A percentile compares a stretch with the other conserved stretches of the same genome.
Evolutionary conservation across 2,888 invertebrate species (phyloP).

Genomic region (Troilus luridus): DNA sequence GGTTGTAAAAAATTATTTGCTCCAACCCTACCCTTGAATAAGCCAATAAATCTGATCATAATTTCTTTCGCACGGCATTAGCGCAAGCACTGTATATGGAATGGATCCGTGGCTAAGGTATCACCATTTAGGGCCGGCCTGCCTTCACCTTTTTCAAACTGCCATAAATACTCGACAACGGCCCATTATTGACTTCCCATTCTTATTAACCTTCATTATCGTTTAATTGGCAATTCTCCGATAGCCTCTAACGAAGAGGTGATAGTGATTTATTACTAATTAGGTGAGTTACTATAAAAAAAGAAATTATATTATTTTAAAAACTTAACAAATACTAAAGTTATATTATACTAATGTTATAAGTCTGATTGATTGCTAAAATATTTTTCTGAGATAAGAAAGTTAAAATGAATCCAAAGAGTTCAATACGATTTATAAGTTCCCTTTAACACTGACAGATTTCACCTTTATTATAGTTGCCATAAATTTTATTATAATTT

Average conservation of each 20-base stretch:
- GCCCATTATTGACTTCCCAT: conserved; percentile 44
- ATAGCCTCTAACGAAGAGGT: not conserved
- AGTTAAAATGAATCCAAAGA: too few relatives aligned
- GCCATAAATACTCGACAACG: conserved; percentile 45
- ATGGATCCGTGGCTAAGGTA: not conserved
- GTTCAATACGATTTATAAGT: too few relatives aligned
- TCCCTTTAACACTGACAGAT: too few relatives aligned
- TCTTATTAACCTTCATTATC: conserved; percentile 6
- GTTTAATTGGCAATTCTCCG: not conserved
- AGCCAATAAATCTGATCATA: not conserved
- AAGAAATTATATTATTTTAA: not conserved
- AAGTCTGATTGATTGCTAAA: too few relatives aligned
- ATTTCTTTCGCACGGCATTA: not conserved
- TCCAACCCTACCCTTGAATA: too few relatives aligned
- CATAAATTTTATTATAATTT: too few relatives aligned
- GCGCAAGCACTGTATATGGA: not conserved
- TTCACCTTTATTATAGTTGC: too few relatives aligned
- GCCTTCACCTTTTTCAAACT: conserved; percentile 9
- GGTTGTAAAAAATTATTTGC: too few relatives aligned
- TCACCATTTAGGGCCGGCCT: not conserved
- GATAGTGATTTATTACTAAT: not conserved
- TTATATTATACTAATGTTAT: too few relatives aligned
- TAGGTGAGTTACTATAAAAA: too few relatives aligned
- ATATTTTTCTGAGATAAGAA: too few relatives aligned
- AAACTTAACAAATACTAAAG: not conserved